Conservation (phyloP, 2,888 invertebrate species). For the Hydriomena furcata region DNA sequence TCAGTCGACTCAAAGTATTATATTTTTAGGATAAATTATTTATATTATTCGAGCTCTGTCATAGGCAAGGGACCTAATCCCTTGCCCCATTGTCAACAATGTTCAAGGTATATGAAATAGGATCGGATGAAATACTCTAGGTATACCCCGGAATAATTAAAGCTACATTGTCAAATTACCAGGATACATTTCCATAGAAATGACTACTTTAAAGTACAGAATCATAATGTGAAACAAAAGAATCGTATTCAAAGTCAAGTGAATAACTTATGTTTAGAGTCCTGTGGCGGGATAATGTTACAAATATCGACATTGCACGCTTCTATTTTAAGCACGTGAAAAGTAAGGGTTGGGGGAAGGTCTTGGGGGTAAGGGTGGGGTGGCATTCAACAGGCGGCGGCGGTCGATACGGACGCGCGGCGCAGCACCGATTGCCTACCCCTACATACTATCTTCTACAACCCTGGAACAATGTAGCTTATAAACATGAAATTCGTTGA, state of each 20-base stretch:
- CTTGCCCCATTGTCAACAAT: no score
- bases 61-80: no score
- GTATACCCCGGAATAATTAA: neutral
- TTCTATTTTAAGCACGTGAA: conserved; percentile 82
- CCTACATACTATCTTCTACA: conserved; percentile 45
- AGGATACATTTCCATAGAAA: no score
- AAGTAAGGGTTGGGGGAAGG: conserved; percentile 66
- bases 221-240: conserved; percentile 1
- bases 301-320: conserved; percentile 78
- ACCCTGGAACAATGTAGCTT: conserved; percentile 18
- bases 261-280: conserved; percentile 56
- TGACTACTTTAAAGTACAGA: conserved; percentile 2
- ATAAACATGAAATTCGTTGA: conserved; percentile 8
- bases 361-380: conserved; percentile 55
- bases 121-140: neutral
- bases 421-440: conserved; percentile 59
- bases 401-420: conserved; percentile 78
- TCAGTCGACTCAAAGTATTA: no score
- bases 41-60: no score
- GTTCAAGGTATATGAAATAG: neutral
- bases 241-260: conserved; percentile 39
- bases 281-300: conserved; percentile 71
- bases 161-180: neutral
- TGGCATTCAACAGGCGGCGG: conserved; percentile 81
- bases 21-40: no score